Evolutionary conservation across 2,113 vertebrate species (phyloP), one percentile per base, ranked within the genome.

Genomic region (Cichladusa arquata): DNA sequence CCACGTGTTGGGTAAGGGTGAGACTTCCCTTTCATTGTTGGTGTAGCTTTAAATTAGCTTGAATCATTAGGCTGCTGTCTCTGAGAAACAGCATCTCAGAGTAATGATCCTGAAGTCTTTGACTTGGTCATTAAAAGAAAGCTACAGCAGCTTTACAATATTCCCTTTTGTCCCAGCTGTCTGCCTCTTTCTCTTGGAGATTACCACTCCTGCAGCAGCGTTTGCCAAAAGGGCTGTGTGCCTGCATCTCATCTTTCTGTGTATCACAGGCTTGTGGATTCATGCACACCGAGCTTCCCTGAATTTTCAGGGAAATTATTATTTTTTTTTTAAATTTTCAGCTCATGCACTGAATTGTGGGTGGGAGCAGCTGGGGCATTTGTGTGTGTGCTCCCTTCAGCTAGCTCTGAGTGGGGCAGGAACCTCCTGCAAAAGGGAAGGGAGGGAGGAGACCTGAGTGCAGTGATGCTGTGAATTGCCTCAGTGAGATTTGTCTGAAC

Each of bases 401-500:
- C 92, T 92, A 93, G 11, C 66, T 40, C 58, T n/a, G 64, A 80
- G 50, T 20, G 22, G 42, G 71, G 66, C 48, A 93, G 70, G 67
- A 93, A 62, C 72, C 85, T 94, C 54, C 90, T 70, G 66, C 88
- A 78, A 5, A 56, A 92, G 60, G 50, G 50, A 16, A 51, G 44
- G 38, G 26, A 94, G 95, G 92, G 91, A 93, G 34, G 83, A 92
- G 64, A 48, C 82, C 86, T 40, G 88, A 71, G 82, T 73, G 54
- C 1, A 0, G 33, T n/a, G 77, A 58, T 47, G 78, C 58, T 87
- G 79, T 34, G 65, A 65, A 58, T 94, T 92, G 92, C 82, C 64
- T 94, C 71, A 62, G 51, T 85, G 50, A 93, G 77, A 51, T 92
- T 51, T 88, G 96, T 60, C 80, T 67, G 56, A 92, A 92, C 96